phyloP scores from a whole-genome alignment of 2,797 vertebrate species.

The Clarias pachynema region DNA sequence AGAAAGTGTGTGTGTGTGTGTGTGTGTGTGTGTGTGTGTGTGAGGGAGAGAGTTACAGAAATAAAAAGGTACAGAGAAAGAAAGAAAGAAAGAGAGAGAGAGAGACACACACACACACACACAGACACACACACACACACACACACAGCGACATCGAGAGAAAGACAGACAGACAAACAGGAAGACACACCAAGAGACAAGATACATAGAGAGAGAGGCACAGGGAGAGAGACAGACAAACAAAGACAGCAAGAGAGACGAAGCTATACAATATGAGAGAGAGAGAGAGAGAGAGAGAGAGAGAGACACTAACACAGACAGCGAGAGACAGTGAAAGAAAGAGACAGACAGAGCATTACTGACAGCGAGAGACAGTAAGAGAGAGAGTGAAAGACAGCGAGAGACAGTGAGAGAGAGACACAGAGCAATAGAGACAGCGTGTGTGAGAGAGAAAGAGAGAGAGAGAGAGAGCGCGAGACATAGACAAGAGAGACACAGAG shows the following conservation, averaged over 20 bases:
- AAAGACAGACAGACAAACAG: neutral
- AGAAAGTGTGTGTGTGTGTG: neutral
- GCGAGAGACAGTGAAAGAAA: neutral
- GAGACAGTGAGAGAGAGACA: neutral
- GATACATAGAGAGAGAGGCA: neutral
- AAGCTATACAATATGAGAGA: neutral
- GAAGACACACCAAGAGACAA: neutral
- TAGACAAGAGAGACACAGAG: neutral
- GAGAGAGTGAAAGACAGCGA: neutral
- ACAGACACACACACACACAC: neutral
- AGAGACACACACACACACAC: neutral
- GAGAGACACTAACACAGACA: neutral
- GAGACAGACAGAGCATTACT: conserved; percentile 28
- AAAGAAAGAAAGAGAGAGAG: too few species aligned
- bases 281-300: neutral
- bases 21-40: neutral
- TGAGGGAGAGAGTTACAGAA: conserved; percentile 28
- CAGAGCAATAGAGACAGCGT: neutral
- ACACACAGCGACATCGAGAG: neutral
- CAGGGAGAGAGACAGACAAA: neutral
- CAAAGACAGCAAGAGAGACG: neutral
- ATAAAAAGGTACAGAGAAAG: neutral
- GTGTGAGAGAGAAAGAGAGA: neutral
- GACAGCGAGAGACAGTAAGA: neutral
- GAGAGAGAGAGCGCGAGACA: neutral